A percentile compares a stretch with the other conserved stretches of the same genome.
Conservation (phyloP, 1,140 invertebrate species). For the Drosophila baimaii region DNA sequence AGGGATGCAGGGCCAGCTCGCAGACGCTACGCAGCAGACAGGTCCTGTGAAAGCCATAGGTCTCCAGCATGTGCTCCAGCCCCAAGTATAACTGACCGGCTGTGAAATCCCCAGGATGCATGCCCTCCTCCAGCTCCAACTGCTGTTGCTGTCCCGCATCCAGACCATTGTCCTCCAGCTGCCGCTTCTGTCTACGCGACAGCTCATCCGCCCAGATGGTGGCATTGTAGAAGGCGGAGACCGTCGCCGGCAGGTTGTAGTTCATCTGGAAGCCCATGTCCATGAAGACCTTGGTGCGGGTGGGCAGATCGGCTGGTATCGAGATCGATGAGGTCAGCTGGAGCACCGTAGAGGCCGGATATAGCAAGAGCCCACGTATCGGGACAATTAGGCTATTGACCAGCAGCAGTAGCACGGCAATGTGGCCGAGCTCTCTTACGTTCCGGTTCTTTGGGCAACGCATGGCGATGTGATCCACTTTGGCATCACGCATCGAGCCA, state of each 20-base stretch:
- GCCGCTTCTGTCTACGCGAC: constrained; percentile 48
- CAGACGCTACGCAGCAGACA: constrained; percentile 77
- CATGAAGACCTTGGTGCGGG: constrained; percentile 62
- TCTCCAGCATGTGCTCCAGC: constrained; percentile 55
- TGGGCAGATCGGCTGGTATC: constrained; percentile 56
- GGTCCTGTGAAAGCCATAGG: constrained; percentile 70
- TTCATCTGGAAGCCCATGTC: constrained; percentile 79
- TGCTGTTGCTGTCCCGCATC: not conserved
- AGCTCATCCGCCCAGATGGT: constrained; percentile 65
- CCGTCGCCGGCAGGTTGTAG: constrained; percentile 65
- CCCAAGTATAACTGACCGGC: constrained; percentile 74
- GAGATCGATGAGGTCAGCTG: constrained; percentile 68
- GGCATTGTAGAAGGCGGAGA: constrained; percentile 65
- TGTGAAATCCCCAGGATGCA: constrained; percentile 70
- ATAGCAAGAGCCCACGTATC: constrained; percentile 33
- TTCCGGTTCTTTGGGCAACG: constrained; percentile 48
- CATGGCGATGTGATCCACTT: constrained; percentile 60
- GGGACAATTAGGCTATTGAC: constrained; percentile 6
- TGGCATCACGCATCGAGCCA: not conserved
- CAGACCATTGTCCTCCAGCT: constrained; percentile 16
- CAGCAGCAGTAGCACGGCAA: constrained; percentile 18
- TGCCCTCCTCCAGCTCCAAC: constrained; percentile 10
- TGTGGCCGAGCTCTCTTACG: constrained; percentile 13
- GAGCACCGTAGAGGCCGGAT: constrained; percentile 40
- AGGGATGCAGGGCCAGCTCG: constrained; percentile 76